These are phyloP conservation scores for Neodiprion fabricii DNA, from an alignment of 1,140 invertebrate genomes.

Conservation along the genomic window DNA sequence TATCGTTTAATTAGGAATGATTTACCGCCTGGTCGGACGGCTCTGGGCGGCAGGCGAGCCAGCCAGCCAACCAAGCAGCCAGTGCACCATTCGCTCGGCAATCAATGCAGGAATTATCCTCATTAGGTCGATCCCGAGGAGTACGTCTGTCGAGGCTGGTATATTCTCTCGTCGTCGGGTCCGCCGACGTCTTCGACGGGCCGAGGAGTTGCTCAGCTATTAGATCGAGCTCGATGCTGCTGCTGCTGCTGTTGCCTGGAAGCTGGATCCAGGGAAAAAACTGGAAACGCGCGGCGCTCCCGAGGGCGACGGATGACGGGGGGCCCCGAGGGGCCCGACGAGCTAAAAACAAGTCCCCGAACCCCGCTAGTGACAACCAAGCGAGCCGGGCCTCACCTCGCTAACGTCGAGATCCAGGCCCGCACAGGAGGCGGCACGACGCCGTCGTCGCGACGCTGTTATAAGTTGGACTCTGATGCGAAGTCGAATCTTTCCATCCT, in stretches of 20 bases:
- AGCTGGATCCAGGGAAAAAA: conserved; percentile 41
- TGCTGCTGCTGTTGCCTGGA: conserved; percentile 31
- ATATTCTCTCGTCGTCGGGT: conserved; percentile 16
- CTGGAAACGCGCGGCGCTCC: conserved; percentile 49
- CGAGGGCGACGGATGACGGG: conserved; percentile 9
- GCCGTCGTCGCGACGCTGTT: not conserved
- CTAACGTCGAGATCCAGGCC: conserved; percentile 41
- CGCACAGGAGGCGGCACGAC: not conserved
- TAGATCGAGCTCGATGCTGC: conserved; percentile 38
- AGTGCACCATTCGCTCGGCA: conserved; percentile 44
- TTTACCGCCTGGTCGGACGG: conserved; percentile 41
- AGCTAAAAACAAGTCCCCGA: conserved; percentile 48
- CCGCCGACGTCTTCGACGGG: not conserved
- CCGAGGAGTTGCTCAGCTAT: conserved; percentile 41
- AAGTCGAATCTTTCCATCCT: not conserved
- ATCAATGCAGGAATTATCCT: conserved; percentile 61
- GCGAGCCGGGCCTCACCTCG: conserved; percentile 54
- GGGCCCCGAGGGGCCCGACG: conserved; percentile 30
- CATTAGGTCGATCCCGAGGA: conserved; percentile 53
- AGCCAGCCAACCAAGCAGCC: conserved; percentile 32
- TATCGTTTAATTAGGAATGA: conserved; percentile 60
- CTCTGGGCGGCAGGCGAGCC: conserved; percentile 13
- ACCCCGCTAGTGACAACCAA: conserved; percentile 53
- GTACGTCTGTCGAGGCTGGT: conserved; percentile 31
- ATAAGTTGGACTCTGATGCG: no score